Evolutionary conservation across 92 coral and sea anemone species (phyloP), one percentile per base, ranked within the genome.

Genomic region (Epizoanthus rinbou): DNA sequence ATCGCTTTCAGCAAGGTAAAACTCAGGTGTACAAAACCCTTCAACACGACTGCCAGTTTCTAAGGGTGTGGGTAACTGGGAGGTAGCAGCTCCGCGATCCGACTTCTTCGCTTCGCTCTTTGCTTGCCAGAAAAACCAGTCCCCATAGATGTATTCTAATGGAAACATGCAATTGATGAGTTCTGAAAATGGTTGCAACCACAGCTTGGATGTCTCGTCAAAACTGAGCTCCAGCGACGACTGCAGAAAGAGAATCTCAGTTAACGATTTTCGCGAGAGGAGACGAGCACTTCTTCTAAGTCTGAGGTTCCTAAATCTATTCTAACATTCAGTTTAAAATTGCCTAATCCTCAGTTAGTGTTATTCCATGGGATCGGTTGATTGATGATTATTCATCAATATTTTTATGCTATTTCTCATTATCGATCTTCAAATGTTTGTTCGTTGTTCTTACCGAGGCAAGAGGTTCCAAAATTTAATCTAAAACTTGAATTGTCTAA

Each of bases 91-190:
- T 57, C 85, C 84, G 72, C 79, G 85, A 54, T 75, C 85, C 56
- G 74, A 85, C 2, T 64, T 10, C 74, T 73, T 64, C 68, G 81
- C 84, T 37, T 85, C 69, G 58, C 19, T 41, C 24, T 17, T 15
- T 8, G 76, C 86, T 60, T 70, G 85, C 93, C 93, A 90, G 47
- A 76, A 69, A 21, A 76, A 81, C 95, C 95, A 92, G 72, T 87
- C 93, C 10, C 84, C 90, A 57, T 89, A 87, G 13, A 92, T 74
- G 35, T 82, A 90, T 67, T 92, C 95, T n/a, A 92, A 90, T 57
- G 95, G 95, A 57, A 92, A 87, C 93, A 92, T 90, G 59, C 87
- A 76, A 66, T 85, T 90, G 73, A 92, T 67, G 35, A 92, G 68
- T 19, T 66, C 89, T 50, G 95, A 90, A 62, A 92, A 87, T 33